Base-by-base conservation (phyloP, 2,888 invertebrate species). In the Salticus scenicus region DNA sequence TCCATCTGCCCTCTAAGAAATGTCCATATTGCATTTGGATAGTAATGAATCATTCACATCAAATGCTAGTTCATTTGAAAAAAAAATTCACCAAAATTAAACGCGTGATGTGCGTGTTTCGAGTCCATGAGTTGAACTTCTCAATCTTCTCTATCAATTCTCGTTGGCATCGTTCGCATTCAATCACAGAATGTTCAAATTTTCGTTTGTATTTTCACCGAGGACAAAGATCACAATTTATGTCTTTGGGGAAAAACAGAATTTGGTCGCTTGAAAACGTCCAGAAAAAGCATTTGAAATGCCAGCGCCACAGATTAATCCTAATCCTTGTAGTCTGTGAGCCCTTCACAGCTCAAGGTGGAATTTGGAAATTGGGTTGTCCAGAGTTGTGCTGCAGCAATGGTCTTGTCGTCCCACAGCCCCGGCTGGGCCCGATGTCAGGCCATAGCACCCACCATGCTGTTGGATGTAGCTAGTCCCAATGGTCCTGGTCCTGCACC, bases 381-480 rank as follows among this genome's bases (percentile, higher is more conserved):
- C 86, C 86, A 86, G 37, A 86, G 74, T 74, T 85, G 85, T 57
- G 85, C 85, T 51, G 33, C 69, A 27, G 70, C 57, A 31, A 70
- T 42, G n/a, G 69, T 69, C 71, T 78, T 79, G n/a, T 78, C 74
- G 24, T 85, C 85, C 85, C 85, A 85, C 42, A 79, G 74, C 69
- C 84, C 84, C 57, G 85, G 85, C 17, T 79, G 85, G 30, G 85
- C 85, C 85, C 79, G 75, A 80, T 86, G 86, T 89, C 88, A 91
- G 71, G 91, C 91, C 91, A 91, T 91, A 41, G 90, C 91, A 10
- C 91, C 91, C 37, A 91, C 91, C 91, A 91, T 91, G 89, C 90
- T 91, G 89, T 90, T 90, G 83, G 91, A 90, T 76, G 91, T 90
- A 75, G 90, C 90, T 64, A 91, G 89, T 85, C 91, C 91, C 28